Base-by-base conservation (phyloP, 2,113 vertebrate genomes). In the Podocnemis expansa region DNA sequence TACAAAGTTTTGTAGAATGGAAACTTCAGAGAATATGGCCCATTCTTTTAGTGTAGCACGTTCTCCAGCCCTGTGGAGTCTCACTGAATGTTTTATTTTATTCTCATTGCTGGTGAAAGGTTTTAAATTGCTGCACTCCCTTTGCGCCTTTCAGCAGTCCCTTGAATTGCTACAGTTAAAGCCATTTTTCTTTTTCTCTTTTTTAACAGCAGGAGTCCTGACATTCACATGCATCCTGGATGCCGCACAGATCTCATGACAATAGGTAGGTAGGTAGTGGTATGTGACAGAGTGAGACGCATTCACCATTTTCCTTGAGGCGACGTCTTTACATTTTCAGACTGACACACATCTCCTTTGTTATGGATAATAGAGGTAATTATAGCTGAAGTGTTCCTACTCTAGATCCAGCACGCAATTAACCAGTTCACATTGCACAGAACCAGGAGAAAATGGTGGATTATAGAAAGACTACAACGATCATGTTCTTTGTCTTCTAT, bases 351-450 rank as follows among this genome's bases (percentile, higher is more conserved):
- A 80, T 87, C 96, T 96, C 81, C 90, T 97, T 97, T 97, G 93
- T 98, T 98, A 98, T 98, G 63, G 58, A 98, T 98, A 97, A 97
- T 97, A 96, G 97, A 97, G 96, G 97, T 98, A 98, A 98, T 98
- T 99, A 98, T 97, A 98, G 96, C 98, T 95, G 90, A 97, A 97
- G 97, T 96, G 95, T 92, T 96, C 95, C 98, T 52, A 93, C 92
- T 96, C 60, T 97, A 97, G 97, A 97, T 92, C 97, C 80, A 86
- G 95, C 85, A 93, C 24, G 1, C 78, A 94, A 93, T 97, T 97
- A 97, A 96, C 38, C 89, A 97, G 97, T 94, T 94, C 88, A 93
- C 82, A 95, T 82, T 88, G 58, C 51, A 96, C 52, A 95, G 84
- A 93, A 94, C 93, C 96, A 88, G 94, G 93, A 94, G 94, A 97